Percentiles rank a stretch among this genome's conserved stretches.
Evolutionary conservation across 2,797 vertebrate species (phyloP).

Genomic region (Capromys pilorides): DNA sequence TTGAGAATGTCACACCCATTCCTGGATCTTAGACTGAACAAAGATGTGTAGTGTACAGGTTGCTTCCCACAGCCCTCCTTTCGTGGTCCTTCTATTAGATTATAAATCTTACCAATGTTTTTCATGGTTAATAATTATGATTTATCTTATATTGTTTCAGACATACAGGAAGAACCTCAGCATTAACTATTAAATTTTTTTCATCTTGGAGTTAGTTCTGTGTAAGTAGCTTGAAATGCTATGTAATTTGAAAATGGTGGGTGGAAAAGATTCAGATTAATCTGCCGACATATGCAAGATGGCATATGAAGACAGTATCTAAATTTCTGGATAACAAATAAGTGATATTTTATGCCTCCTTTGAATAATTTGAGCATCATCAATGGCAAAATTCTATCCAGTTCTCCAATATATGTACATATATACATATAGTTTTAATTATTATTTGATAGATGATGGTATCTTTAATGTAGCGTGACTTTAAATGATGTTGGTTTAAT

Average conservation of each 20-base stretch:
- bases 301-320: neutral
- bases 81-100: neutral
- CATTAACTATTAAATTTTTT: neutral
- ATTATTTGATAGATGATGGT: neutral
- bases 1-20: neutral
- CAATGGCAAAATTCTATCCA: neutral
- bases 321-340: constrained; percentile 10
- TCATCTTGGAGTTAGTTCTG: neutral
- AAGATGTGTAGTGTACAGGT: neutral
- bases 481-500: constrained; percentile 71
- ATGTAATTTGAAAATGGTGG: neutral
- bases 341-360: neutral
- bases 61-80: neutral
- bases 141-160: constrained; percentile 16
- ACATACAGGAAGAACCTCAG: neutral
- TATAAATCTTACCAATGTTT: constrained; percentile 18
- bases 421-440: constrained; percentile 14
- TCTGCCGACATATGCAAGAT: neutral
- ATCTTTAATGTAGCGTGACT: constrained; percentile 38
- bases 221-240: neutral
- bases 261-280: neutral
- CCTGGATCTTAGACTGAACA: neutral
- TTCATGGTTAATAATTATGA: neutral
- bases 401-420: neutral
- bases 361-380: neutral